A percentile compares a stretch with the other conserved stretches of the same genome.
phyloP scores from a whole-genome alignment of 2,113 vertebrate genomes.

The Clarias macrocephalus region DNA sequence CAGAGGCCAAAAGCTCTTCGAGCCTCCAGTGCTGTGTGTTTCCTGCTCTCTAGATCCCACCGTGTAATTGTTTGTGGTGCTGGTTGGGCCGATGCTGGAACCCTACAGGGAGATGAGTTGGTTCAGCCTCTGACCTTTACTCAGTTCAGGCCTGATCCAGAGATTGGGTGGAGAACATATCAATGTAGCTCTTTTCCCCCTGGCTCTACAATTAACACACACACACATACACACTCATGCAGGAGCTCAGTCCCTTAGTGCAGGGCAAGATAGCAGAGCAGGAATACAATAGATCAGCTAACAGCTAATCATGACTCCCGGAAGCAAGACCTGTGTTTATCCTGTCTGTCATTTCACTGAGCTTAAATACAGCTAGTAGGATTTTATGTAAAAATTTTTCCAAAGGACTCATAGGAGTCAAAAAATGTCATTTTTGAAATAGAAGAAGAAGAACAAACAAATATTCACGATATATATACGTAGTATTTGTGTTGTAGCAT shows the following conservation, averaged over 20 bases:
- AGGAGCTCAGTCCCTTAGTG: conserved; percentile 42
- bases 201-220: conserved; percentile 77
- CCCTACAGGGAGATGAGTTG: conserved; percentile 71
- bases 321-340: conserved; percentile 40
- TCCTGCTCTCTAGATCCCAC: conserved; percentile 67
- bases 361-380: background rate
- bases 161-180: conserved; percentile 74
- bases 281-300: conserved; percentile 48
- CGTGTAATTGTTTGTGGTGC: conserved; percentile 80
- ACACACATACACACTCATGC: conserved; percentile 69
- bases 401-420: background rate
- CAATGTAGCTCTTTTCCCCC: conserved; percentile 69
- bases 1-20: conserved; percentile 66
- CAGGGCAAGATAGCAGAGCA: conserved; percentile 25
- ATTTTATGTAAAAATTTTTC: background rate
- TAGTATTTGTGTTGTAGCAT: too few species aligned
- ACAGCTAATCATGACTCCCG: conserved; percentile 45
- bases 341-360: conserved; percentile 43
- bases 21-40: conserved; percentile 62
- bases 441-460: background rate
- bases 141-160: conserved; percentile 67
- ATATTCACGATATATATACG: too few species aligned
- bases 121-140: conserved; percentile 73
- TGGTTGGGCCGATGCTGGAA: conserved; percentile 67
- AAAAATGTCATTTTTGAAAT: background rate